These are phyloP conservation scores for Rhinogobio ventralis DNA, from an alignment of 2,797 vertebrate species.

Conservation along the genomic window DNA sequence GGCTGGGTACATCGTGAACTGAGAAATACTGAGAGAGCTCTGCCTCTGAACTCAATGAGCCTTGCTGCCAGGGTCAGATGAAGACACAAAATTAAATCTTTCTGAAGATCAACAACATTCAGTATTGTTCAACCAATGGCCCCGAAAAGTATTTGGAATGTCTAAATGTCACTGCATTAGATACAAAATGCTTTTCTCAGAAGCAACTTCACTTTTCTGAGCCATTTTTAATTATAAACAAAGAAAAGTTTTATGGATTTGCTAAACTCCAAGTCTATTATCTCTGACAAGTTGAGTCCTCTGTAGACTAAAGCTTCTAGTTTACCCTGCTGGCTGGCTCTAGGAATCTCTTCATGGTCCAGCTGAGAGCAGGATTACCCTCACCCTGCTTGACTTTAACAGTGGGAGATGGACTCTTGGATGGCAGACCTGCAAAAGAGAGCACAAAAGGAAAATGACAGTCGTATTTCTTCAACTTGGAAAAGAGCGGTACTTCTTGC, in stretches of 20 bases:
- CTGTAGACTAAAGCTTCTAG: background rate
- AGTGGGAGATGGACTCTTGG: slow-evolving; percentile 82
- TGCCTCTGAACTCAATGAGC: slow-evolving; percentile 85
- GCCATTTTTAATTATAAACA: background rate
- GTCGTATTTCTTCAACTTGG: background rate
- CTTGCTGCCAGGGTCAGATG: slow-evolving; percentile 75
- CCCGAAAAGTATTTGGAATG: background rate
- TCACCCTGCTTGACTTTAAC: slow-evolving; percentile 82
- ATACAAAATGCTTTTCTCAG: background rate
- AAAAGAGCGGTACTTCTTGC: background rate
- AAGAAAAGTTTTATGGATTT: background rate
- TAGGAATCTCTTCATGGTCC: slow-evolving; percentile 86
- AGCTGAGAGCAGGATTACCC: slow-evolving; percentile 79
- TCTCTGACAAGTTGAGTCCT: background rate
- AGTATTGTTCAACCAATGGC: background rate
- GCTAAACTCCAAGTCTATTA: background rate
- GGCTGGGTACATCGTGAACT: slow-evolving; percentile 72
- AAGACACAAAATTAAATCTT: background rate
- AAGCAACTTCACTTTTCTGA: background rate
- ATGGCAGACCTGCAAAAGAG: slow-evolving; percentile 76
- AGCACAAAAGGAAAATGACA: background rate
- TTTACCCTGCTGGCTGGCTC: slow-evolving; percentile 84
- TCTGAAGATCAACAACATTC: slow-evolving; percentile 7
- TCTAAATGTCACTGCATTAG: background rate
- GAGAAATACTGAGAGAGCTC: slow-evolving; percentile 91